phyloP scores from a whole-genome alignment of 1,140 invertebrate genomes.

The Apolygus lucorum region DNA sequence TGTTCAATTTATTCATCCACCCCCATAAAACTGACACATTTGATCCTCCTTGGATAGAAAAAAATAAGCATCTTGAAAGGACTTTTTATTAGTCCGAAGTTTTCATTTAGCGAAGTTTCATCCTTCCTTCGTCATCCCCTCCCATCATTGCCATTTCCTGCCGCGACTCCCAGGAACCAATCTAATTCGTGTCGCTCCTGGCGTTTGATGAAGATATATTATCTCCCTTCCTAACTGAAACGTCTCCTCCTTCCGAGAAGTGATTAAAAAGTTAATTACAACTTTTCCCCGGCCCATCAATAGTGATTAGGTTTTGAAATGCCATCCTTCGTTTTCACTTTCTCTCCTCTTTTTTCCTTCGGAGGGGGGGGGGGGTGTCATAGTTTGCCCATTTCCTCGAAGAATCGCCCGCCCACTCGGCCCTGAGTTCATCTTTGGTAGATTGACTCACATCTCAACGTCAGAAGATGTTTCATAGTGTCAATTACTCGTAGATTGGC shows the following conservation, averaged over 20 bases:
- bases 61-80: background rate
- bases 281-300: slow-evolving; percentile 6
- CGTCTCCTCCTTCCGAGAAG: background rate
- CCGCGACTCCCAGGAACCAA: too few relatives aligned
- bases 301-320: slow-evolving; percentile 8
- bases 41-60: too few relatives aligned
- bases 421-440: too few relatives aligned
- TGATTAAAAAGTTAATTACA: slow-evolving; percentile 17
- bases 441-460: too few relatives aligned
- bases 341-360: background rate
- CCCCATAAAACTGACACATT: too few relatives aligned
- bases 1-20: too few relatives aligned
- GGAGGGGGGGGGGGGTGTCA: too few relatives aligned
- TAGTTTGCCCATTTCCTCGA: too few relatives aligned
- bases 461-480: too few relatives aligned
- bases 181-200: slow-evolving; percentile 3
- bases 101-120: slow-evolving; percentile 14
- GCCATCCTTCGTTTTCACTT: background rate
- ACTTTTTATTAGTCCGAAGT: slow-evolving; percentile 17
- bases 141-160: too few relatives aligned
- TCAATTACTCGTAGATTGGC: too few relatives aligned
- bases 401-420: too few relatives aligned
- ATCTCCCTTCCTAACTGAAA: background rate
- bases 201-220: slow-evolving; percentile 20
- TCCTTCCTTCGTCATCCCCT: background rate